phyloP scores from a whole-genome alignment of 2,113 vertebrate species.

The Meleagris gallopavo region DNA sequence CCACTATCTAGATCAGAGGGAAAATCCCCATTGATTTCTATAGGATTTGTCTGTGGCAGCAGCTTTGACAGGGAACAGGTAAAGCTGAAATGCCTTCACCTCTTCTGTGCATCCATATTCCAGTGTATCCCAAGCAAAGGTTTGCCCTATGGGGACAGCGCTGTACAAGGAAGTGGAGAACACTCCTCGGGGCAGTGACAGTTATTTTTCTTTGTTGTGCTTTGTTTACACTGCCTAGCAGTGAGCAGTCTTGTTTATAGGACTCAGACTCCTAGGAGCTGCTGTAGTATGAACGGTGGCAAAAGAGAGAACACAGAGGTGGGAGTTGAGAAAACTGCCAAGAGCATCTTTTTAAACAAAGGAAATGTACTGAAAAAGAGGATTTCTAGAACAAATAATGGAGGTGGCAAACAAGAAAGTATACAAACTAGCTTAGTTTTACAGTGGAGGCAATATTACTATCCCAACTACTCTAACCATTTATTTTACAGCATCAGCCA shows the following conservation, averaged over 20 bases:
- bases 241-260: not conserved
- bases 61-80: not conserved
- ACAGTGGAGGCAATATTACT: not conserved
- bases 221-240: not conserved
- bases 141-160: not conserved
- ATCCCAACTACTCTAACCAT: not conserved
- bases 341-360: not conserved
- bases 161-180: not conserved
- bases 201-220: not conserved
- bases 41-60: not conserved
- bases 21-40: not conserved
- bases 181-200: not conserved
- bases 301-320: not conserved
- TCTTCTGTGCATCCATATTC: not conserved
- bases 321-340: fast-evolving
- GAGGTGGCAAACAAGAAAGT: not conserved
- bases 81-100: not conserved
- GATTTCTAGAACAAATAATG: not conserved
- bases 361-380: not conserved
- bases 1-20: not conserved
- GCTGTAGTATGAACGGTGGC: not conserved
- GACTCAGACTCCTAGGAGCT: not conserved
- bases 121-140: not conserved
- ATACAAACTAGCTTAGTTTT: not conserved
- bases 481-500: not conserved